phyloP scores from a whole-genome alignment of 2,888 invertebrate genomes.

The Aspidiotus rigidus region DNA sequence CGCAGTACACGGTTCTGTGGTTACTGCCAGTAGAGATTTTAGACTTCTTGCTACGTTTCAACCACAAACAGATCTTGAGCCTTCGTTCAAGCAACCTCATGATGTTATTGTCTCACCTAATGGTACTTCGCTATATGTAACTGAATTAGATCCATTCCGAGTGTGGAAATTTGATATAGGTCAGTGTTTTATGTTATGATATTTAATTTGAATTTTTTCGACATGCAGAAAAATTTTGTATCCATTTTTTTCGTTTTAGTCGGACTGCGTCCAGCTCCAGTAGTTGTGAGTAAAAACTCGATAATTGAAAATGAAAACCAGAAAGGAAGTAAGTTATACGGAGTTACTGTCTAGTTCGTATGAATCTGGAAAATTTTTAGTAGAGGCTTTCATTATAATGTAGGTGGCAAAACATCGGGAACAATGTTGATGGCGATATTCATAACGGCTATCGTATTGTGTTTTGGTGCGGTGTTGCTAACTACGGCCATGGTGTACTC shows the following conservation, averaged over 20 bases:
- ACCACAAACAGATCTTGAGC: background rate
- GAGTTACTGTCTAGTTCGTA: background rate
- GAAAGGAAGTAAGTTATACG: too few species aligned
- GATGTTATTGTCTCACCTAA: conserved; percentile 71
- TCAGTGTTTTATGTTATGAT: background rate
- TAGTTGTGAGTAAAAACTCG: background rate
- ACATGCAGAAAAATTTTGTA: too few species aligned
- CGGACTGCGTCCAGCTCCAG: background rate
- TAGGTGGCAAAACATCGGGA: conserved; percentile 24
- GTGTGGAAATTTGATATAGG: conserved; percentile 57
- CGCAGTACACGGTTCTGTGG: conserved; percentile 18
- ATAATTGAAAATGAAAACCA: too few species aligned
- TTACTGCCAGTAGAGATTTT: background rate
- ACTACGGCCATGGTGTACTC: conserved; percentile 22
- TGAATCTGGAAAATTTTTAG: background rate
- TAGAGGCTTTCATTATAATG: background rate
- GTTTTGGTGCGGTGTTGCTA: conserved; percentile 25
- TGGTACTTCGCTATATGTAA: conserved; percentile 72
- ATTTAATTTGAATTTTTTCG: background rate
- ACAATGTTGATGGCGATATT: conserved; percentile 28
- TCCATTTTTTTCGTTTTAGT: background rate
- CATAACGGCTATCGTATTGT: conserved; percentile 24
- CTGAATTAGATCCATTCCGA: conserved; percentile 77
- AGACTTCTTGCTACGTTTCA: conserved; percentile 20
- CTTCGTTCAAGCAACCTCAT: conserved; percentile 51